Evolutionary conservation across 2,888 invertebrate genomes (phyloP).

Genomic region (Eudasyphora cyanicolor): DNA sequence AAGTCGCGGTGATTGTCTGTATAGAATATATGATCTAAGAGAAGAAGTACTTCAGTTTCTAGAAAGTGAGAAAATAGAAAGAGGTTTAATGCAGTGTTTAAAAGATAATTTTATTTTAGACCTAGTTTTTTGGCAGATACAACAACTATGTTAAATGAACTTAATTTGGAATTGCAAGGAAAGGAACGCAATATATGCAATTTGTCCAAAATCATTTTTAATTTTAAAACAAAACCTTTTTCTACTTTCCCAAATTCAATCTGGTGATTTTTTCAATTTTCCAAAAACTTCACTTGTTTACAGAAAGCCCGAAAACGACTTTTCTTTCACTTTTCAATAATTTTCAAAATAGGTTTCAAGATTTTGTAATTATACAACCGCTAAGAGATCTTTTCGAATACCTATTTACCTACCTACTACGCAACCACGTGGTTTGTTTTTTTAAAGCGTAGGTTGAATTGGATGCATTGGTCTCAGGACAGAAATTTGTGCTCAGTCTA

Average conservation of each 20-base stretch:
- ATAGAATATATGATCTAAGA: slow-evolving; percentile 32
- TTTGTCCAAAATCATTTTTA: slow-evolving; percentile 20
- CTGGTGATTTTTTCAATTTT: slow-evolving; percentile 13
- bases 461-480: too few relatives aligned
- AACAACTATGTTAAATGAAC: slow-evolving; percentile 15
- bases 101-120: slow-evolving; percentile 29
- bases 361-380: too few relatives aligned
- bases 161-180: slow-evolving; percentile 32
- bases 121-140: background rate
- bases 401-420: too few relatives aligned
- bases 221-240: slow-evolving; percentile 39
- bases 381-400: too few relatives aligned
- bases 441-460: too few relatives aligned
- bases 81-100: too few relatives aligned
- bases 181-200: slow-evolving; percentile 12
- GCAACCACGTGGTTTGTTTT: too few relatives aligned
- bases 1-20: slow-evolving; percentile 23
- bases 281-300: background rate
- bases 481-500: too few relatives aligned
- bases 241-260: slow-evolving; percentile 28
- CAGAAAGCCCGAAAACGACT: too few relatives aligned
- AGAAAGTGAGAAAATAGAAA: too few relatives aligned
- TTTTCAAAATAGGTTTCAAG: too few relatives aligned
- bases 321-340: too few relatives aligned
- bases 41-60: slow-evolving; percentile 16